Percentiles rank a stretch among this genome's conserved stretches.
Conservation (phyloP, 2,888 invertebrate species). For the Tolmerus cingulatus region DNA sequence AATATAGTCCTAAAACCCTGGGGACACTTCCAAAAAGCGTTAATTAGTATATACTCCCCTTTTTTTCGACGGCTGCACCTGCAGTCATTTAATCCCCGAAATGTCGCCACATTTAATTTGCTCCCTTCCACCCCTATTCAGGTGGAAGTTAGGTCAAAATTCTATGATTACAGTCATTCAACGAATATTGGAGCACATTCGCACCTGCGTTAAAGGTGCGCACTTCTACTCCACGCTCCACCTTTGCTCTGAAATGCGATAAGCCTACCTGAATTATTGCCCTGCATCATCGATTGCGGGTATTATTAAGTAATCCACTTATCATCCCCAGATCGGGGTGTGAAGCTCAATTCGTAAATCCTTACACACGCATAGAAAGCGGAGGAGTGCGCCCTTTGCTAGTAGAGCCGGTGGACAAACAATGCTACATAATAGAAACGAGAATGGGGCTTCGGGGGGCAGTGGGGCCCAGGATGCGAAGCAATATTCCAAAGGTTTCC, state of each 20-base stretch:
- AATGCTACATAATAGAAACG: neutral
- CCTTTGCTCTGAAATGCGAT: slow-evolving; percentile 17
- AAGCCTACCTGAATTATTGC: slow-evolving; percentile 38
- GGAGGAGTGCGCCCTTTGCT: neutral
- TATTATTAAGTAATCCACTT: slow-evolving; percentile 47
- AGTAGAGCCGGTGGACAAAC: neutral
- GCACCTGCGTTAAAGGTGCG: slow-evolving; percentile 12
- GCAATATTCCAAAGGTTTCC: slow-evolving; percentile 21
- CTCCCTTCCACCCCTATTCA: neutral
- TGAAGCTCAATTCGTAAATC: slow-evolving; percentile 44
- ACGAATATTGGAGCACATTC: neutral
- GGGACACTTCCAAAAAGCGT: neutral
- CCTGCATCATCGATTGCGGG: neutral
- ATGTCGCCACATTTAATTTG: neutral
- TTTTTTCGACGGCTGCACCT: neutral
- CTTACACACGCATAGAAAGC: slow-evolving; percentile 38
- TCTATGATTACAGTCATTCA: neutral
- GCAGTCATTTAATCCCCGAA: neutral
- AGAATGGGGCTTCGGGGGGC: neutral
- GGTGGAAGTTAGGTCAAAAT: neutral
- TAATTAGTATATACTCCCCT: neutral
- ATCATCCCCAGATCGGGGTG: slow-evolving; percentile 44
- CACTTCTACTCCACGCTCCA: neutral
- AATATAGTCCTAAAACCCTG: neutral
- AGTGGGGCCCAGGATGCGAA: neutral